A percentile compares a stretch with the other conserved stretches of the same genome.
phyloP scores from a whole-genome alignment of 2,113 vertebrate genomes.

The Amazona vittata region DNA sequence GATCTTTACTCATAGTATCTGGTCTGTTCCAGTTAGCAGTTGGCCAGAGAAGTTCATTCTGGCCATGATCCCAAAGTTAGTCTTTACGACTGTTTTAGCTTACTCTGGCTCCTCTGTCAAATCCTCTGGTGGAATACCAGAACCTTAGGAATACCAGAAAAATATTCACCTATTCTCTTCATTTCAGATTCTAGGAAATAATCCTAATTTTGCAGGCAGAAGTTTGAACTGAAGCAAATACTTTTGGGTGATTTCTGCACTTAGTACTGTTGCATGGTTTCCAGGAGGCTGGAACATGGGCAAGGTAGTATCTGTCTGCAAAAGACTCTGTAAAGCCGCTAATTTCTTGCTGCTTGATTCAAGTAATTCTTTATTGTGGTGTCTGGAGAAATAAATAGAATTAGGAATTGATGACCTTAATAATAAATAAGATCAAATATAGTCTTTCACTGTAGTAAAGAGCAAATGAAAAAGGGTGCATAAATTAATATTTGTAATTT shows the following conservation, averaged over 20 bases:
- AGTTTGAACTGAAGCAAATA: not conserved
- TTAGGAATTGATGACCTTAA: not conserved
- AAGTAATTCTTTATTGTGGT: not conserved
- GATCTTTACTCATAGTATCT: not conserved
- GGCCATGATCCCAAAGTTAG: not conserved
- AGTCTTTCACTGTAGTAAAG: not conserved
- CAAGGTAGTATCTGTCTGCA: not conserved
- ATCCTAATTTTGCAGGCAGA: not conserved
- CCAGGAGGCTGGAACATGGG: not conserved
- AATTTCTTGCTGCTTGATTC: not conserved
- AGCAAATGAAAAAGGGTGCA: not conserved
- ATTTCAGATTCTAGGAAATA: not conserved
- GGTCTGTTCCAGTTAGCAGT: not conserved
- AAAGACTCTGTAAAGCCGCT: not conserved
- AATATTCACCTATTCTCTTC: not conserved
- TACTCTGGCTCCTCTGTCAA: not conserved
- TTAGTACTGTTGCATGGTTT: not conserved
- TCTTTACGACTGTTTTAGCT: not conserved
- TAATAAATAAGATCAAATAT: not conserved
- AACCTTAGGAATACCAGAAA: not conserved
- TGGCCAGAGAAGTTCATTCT: not conserved
- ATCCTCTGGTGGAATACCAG: not conserved
- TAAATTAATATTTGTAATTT: not conserved
- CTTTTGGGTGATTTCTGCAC: not conserved
- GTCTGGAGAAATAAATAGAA: not conserved